These are phyloP conservation scores for Chamaetylas fuelleborni DNA, from an alignment of 2,113 vertebrate species.

Conservation along the genomic window DNA sequence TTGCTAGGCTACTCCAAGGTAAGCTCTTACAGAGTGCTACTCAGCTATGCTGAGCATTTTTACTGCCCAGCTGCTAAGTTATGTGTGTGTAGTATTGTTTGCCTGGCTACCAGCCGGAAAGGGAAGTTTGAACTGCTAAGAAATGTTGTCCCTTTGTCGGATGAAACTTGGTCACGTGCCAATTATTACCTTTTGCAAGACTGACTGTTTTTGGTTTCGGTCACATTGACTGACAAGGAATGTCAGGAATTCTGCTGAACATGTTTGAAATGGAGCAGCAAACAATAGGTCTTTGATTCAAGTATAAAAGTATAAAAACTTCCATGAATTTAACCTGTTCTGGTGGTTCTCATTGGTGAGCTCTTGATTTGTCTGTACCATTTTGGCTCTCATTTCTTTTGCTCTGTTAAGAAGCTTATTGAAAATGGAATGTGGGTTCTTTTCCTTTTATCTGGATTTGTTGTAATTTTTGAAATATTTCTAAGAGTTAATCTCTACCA, in stretches of 20 bases:
- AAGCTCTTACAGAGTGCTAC: conserved; percentile 75
- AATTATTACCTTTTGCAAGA: conserved; percentile 64
- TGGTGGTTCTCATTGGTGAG: neutral
- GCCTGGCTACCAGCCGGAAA: conserved; percentile 24
- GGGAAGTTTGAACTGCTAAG: conserved; percentile 42
- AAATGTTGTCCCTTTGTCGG: neutral
- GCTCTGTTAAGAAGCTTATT: neutral
- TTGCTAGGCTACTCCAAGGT: conserved; percentile 80
- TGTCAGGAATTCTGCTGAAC: conserved; percentile 75
- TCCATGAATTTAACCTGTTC: conserved; percentile 42
- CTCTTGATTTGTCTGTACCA: neutral
- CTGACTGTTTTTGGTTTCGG: conserved; percentile 74
- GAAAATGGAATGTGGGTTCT: neutral
- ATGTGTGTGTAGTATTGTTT: neutral
- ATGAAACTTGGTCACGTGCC: conserved; percentile 70
- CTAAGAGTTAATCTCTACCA: neutral
- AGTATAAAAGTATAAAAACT: conserved; percentile 52
- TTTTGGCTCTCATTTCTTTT: neutral
- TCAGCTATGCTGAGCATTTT: conserved; percentile 79
- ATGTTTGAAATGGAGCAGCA: conserved; percentile 58
- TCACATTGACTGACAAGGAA: conserved; percentile 75
- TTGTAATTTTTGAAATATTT: neutral
- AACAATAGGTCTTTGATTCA: conserved; percentile 75
- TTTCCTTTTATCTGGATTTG: neutral
- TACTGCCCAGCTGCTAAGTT: conserved; percentile 71